Evolutionary conservation across 2,113 vertebrate genomes (phyloP).

Genomic region (Lasiurus cinereus): DNA sequence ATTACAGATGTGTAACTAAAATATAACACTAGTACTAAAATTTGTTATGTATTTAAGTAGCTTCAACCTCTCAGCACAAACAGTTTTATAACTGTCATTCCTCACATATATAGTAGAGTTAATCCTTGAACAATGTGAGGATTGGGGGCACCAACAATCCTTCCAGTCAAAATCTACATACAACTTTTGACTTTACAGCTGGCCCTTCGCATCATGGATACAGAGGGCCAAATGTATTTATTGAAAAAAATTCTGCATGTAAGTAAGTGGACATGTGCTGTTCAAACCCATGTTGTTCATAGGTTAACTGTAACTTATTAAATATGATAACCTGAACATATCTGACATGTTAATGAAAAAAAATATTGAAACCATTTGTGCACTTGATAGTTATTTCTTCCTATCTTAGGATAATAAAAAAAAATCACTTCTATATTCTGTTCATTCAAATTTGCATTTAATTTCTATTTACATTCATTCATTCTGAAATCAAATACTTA

Average conservation of each 20-base stretch:
- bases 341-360: constrained; percentile 58
- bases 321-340: constrained; percentile 65
- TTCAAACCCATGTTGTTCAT: background rate
- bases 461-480: constrained; percentile 87
- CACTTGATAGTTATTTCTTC: constrained; percentile 61
- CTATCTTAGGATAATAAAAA: constrained; percentile 73
- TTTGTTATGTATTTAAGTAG: constrained; percentile 51
- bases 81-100: constrained; percentile 66
- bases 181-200: background rate
- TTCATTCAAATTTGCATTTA: constrained; percentile 88
- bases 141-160: background rate
- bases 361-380: constrained; percentile 53
- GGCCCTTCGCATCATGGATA: background rate
- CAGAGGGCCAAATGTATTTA: background rate
- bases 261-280: background rate
- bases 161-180: background rate
- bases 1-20: constrained; percentile 45
- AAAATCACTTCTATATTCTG: constrained; percentile 79
- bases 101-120: constrained; percentile 27
- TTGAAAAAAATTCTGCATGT: background rate
- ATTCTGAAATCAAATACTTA: constrained; percentile 82
- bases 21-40: constrained; percentile 56
- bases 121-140: background rate
- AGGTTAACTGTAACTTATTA: constrained; percentile 65
- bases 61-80: constrained; percentile 60